Evolutionary conservation across 2,888 invertebrate genomes (phyloP), one percentile per base, ranked within the genome.

Genomic region (Aporophyla lueneburgensis): DNA sequence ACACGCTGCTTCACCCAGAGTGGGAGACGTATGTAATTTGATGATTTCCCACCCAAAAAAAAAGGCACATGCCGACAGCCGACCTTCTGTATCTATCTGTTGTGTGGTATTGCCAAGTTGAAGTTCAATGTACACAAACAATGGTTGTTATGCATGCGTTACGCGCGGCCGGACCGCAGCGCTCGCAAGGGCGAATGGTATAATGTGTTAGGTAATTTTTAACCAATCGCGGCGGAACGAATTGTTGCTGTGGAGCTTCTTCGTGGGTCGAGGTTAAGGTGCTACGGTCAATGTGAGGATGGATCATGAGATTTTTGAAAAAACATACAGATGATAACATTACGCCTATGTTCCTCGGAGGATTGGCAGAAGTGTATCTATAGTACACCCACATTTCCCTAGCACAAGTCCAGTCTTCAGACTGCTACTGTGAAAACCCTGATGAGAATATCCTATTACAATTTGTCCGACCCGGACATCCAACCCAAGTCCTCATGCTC

Each of bases 81-180:
- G 0, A 0, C n/a, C 56, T 78, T 81, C 81, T 81, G 63, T 4
- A 5, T 0, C 0, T 33, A 3, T 24, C 5, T 74, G 2, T 19
- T 21, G 5, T 19, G 53, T 78, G 81, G 56, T 3, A 40, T 81
- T 72, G 87, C 61, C 84, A 85, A 91, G 88, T 89, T 90, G 88
- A 93, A 94, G 95, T 94, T 95, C 94, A 94, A 93, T 86, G 94
- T 91, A 91, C 94, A 93, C 87, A 87, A 88, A 94, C 94, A 95
- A 94, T 95, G 90, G 85, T 59, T 93, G 92, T 93, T 92, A 94
- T 89, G 88, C 90, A 91, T 86, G 87, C 90, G 92, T 92, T 91
- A 93, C 92, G 93, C 92, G 89, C 90, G 87, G 89, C 71, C 88
- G 89, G 74, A 78, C 54, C 70, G 80, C 76, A 63, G 79, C 73